These are phyloP conservation scores for Elgaria multicarinata DNA, from an alignment of 2,113 vertebrate genomes.

Conservation along the genomic window DNA sequence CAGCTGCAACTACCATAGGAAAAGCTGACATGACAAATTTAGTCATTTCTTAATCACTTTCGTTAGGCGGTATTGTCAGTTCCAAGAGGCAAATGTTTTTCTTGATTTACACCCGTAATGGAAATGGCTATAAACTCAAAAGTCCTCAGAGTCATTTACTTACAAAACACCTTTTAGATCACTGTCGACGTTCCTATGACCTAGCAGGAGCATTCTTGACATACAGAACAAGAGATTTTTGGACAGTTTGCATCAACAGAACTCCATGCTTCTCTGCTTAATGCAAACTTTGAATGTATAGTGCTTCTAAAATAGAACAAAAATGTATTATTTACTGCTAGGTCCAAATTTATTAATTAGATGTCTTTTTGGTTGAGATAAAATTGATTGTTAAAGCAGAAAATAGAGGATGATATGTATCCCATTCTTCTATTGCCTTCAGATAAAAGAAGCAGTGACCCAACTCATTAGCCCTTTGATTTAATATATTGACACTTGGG, in stretches of 20 bases:
- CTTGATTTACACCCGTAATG: slow-evolving; percentile 73
- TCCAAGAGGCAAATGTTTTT: slow-evolving; percentile 75
- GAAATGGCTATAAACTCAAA: slow-evolving; percentile 74
- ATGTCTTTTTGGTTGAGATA: slow-evolving; percentile 74
- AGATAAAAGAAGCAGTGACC: slow-evolving; percentile 98
- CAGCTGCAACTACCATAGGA: slow-evolving; percentile 76
- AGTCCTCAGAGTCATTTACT: slow-evolving; percentile 69
- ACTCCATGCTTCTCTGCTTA: slow-evolving; percentile 43
- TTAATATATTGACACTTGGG: slow-evolving; percentile 99
- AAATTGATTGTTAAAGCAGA: slow-evolving; percentile 83
- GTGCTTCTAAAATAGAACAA: slow-evolving; percentile 55
- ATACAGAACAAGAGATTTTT: slow-evolving; percentile 36
- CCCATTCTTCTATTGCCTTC: slow-evolving; percentile 84
- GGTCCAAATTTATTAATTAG: slow-evolving; percentile 78
- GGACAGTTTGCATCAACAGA: slow-evolving; percentile 60
- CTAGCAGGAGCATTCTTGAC: slow-evolving; percentile 41
- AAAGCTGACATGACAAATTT: slow-evolving; percentile 79
- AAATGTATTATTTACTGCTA: slow-evolving; percentile 74
- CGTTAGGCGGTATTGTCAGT: slow-evolving; percentile 76
- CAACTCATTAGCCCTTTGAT: slow-evolving; percentile 98
- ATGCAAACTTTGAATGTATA: slow-evolving; percentile 26
- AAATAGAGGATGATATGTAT: slow-evolving; percentile 75
- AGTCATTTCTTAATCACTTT: slow-evolving; percentile 80
- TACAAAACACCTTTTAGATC: slow-evolving; percentile 73
- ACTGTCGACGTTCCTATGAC: slow-evolving; percentile 56